Evolutionary conservation across 2,888 invertebrate species (phyloP), one percentile per base, ranked within the genome.

Genomic region (Noctua janthina): DNA sequence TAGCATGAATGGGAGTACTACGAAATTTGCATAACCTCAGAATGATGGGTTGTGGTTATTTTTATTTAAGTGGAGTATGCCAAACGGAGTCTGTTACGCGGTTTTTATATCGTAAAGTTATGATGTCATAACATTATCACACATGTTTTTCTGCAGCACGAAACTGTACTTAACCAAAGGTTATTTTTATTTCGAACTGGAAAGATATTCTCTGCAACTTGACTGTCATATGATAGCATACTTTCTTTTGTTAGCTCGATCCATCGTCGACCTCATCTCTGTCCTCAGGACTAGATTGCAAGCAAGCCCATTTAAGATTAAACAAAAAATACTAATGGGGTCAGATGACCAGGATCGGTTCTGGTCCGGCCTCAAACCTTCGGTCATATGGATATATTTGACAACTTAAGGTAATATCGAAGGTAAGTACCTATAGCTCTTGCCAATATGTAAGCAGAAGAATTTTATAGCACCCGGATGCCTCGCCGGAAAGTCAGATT

Each of bases 1-100:
- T 81, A 68, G 81, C 71, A 73, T 78, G 81, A 79, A 88, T 59
- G 84, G 39, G 74, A 72, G 72, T 86, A 87, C 81, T 84, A 88
- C 81, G 76, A 72, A 85, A 81, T 88, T 76, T 76, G 43, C 29
- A 68, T 78, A 74, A 77, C 75, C 67, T 71, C 56, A 23, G 59
- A 78, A 71, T 78, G 15, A 72, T 51, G 68, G 67, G 66, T 56
- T 29, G 46, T 35, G 23, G 67, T 39, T 88, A 78, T 87, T 87
- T 79, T 80, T 13, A 59, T 49, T 15, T 71, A 87, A 81, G 79
- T 89, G 56, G 87, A 87, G 76, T 84, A 84, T 77, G 87, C 68
- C 80, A 62, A 80, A 83, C 68, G 72, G 43, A 29, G 56, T 74
- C 29, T 71, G 59, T 82, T 69, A 56, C 56, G 46, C 75, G 15